phyloP scores from a whole-genome alignment of 2,888 invertebrate genomes.

The Arrhopalites spinosus region DNA sequence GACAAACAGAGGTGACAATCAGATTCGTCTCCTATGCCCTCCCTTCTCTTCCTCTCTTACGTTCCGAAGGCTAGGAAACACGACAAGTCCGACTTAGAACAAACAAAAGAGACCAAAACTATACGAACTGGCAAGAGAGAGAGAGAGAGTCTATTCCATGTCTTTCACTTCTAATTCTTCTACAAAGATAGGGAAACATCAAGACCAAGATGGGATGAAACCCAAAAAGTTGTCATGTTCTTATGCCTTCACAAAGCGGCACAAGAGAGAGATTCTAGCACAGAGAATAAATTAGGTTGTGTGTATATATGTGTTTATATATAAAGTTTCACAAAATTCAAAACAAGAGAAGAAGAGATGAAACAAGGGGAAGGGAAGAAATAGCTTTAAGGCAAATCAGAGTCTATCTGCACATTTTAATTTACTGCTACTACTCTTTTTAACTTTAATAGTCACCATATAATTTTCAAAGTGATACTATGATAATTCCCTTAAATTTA shows the following conservation, averaged over 20 bases:
- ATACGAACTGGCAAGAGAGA: not conserved
- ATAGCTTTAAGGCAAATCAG: not conserved
- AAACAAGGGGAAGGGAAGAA: not conserved
- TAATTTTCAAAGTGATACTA: not conserved
- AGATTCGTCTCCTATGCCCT: conserved; percentile 16
- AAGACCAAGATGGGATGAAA: too few relatives aligned
- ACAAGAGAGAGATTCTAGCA: too few relatives aligned
- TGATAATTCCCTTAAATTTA: not conserved
- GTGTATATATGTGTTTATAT: too few relatives aligned
- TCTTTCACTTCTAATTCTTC: not conserved
- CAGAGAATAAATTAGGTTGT: too few relatives aligned
- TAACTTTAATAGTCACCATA: too few relatives aligned
- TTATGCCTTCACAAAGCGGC: too few relatives aligned
- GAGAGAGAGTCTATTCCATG: not conserved
- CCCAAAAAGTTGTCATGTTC: too few relatives aligned
- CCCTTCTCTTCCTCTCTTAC: conserved; percentile 1
- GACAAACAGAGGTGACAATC: conserved; percentile 35
- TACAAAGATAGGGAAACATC: too few relatives aligned
- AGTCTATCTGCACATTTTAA: too few relatives aligned
- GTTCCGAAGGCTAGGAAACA: too few relatives aligned
- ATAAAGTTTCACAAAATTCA: not conserved
- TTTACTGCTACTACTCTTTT: too few relatives aligned
- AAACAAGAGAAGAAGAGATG: not conserved
- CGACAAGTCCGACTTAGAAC: not conserved
- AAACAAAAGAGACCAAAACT: not conserved